Evolutionary conservation across 1,140 invertebrate genomes (phyloP), one percentile per base, ranked within the genome.

Genomic region (Nasonia giraulti): DNA sequence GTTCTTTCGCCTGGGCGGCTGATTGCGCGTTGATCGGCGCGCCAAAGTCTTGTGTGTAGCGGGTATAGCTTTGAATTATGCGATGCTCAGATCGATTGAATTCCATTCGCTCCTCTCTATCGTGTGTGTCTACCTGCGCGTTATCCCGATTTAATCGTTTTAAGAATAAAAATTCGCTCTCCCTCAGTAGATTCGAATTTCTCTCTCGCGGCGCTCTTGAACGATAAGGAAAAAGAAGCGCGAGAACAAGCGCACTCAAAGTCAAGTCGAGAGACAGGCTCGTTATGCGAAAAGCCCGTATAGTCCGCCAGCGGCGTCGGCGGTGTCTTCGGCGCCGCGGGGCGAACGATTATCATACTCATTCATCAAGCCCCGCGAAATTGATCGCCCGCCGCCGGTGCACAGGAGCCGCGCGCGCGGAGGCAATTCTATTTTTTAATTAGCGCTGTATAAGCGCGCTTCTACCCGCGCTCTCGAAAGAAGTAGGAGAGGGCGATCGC

Each of bases 351-450:
- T 79, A 79, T 79, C 77, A 79, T 79, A 79, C 50, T 40, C 77
- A 79, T 79, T 79, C 55, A 79, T 79, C 77, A 79, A 79, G 77
- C 17, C 12, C 12, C 27, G 47, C 8, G 55, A 79, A 79, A 79
- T 79, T 79, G 77, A 79, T 79, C 47, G 50, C 17, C 40, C 47
- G 77, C 40, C 47, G 77, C 50, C 20, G 75, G 40, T 50, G 10
- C 33, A 27, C 27, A 37, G 33, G 55, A 20, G 55, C 55, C 17
- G 55, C 55, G 27, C 27, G 55, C 55, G 7, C 50, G 31, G 31
- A 55, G 20, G 55, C 77, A 55, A 80, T 80, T 69, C 50, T n/a
- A 76, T 75, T 77, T 77, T 83, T 77, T 77, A 69, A 76, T 83
- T 83, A 83, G 82, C 62, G 31, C 33, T 75, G 47, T 62, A 66